A percentile compares a stretch with the other conserved stretches of the same genome.
Evolutionary conservation across 2,113 vertebrate species (phyloP).

Genomic region (Podilymbus podiceps): DNA sequence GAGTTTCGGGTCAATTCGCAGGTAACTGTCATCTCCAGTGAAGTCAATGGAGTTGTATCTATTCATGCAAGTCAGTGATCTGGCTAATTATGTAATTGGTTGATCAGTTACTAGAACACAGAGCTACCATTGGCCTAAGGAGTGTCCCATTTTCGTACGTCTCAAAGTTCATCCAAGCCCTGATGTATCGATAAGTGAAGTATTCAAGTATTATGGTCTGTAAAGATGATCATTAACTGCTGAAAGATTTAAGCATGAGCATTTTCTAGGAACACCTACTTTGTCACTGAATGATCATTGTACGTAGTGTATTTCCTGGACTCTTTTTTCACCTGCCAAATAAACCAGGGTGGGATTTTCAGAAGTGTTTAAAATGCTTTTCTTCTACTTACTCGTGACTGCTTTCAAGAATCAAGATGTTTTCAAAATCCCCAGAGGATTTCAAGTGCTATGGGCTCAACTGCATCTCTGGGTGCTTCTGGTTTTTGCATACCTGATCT

Average conservation of each 20-base stretch:
- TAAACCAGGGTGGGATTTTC: neutral
- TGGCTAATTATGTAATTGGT: conserved; percentile 27
- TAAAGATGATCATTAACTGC: conserved; percentile 49
- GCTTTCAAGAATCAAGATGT: neutral
- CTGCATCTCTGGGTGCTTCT: neutral
- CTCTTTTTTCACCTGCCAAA: neutral
- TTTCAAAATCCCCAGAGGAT: neutral
- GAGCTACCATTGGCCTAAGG: conserved; percentile 24
- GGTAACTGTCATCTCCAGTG: neutral
- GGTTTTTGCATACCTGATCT: neutral
- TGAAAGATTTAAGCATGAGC: neutral
- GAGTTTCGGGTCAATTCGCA: conserved; percentile 24
- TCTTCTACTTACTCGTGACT: neutral
- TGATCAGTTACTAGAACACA: conserved; percentile 52
- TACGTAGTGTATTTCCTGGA: neutral
- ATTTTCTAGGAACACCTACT: neutral
- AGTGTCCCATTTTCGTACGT: conserved; percentile 37
- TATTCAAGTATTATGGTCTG: conserved; percentile 27
- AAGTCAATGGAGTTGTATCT: neutral
- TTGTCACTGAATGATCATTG: neutral
- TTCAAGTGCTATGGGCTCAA: neutral
- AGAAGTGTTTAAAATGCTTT: neutral
- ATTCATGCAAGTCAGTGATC: neutral
- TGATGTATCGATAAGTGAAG: conserved; percentile 64
- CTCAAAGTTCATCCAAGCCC: conserved; percentile 67